phyloP scores from a whole-genome alignment of 1,140 invertebrate species.

The Cydia pomonella region DNA sequence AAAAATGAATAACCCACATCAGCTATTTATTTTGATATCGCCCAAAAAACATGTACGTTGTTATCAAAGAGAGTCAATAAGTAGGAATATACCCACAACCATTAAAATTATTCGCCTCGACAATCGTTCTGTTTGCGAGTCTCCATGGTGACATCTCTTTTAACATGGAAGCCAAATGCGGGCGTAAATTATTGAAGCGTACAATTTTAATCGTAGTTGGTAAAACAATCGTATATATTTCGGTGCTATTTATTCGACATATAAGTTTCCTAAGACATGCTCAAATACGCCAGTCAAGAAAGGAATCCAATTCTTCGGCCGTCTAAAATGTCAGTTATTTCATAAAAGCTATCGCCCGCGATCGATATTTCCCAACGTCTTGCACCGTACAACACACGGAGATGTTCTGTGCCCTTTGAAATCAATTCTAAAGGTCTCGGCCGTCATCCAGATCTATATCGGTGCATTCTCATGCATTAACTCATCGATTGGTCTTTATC shows the following conservation, averaged over 20 bases:
- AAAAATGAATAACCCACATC: too few species aligned
- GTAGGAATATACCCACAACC: background rate
- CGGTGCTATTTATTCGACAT: background rate
- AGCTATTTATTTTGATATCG: background rate
- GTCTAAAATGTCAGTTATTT: background rate
- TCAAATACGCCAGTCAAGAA: background rate
- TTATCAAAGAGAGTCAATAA: background rate
- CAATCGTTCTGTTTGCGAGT: background rate
- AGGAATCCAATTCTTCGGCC: background rate
- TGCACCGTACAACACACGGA: background rate
- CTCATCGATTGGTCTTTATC: constrained; percentile 42
- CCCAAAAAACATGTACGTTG: background rate
- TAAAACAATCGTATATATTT: background rate
- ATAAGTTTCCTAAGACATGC: background rate
- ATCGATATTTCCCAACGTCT: constrained; percentile 20
- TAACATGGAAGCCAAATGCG: background rate
- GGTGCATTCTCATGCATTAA: constrained; percentile 38
- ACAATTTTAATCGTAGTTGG: background rate
- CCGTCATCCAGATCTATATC: constrained; percentile 21
- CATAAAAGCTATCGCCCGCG: background rate
- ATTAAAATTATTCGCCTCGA: background rate
- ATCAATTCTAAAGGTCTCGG: constrained; percentile 28
- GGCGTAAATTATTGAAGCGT: background rate
- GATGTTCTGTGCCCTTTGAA: constrained; percentile 30
- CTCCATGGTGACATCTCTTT: background rate